Evolutionary conservation across 2,113 vertebrate species (phyloP), one percentile per base, ranked within the genome.

Genomic region (Cyprinodon tularosa): DNA sequence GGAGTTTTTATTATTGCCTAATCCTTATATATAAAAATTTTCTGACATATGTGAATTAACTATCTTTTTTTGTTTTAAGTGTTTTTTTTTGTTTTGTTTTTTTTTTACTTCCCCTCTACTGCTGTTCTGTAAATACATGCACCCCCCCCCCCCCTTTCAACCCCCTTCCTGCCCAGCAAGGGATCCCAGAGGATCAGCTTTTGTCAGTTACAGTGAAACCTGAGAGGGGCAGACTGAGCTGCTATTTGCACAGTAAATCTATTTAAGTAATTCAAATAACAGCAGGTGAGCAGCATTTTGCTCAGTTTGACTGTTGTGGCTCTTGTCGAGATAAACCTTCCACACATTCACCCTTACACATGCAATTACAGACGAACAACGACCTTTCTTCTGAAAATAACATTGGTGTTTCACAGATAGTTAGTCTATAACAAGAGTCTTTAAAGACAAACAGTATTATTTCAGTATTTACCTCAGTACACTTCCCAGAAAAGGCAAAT

Each of bases 211-310:
- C 67, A 69, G 80, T 79, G 83, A 87, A 89, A 89, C 78, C 84
- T 66, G 83, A 90, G 84, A 8, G 10, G 13, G 42, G 73, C 48
- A 62, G 50, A 62, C 12, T 20, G 72, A 65, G 45, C 69, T 61
- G 66, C 66, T 81, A 71, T 88, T 88, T 84, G 81, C 78, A 72
- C 87, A 65, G 63, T 78, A 66, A 77, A 81, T 86, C 74, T 88
- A 72, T 90, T 79, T 74, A 66, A 71, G 66, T 71, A 50, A 80
- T 81, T 80, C 61, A 81, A 39, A 45, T 75, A 77, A 80, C 45
- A 65, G 79, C 72, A 84, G 74, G 78, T 84, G 66, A 82, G 44
- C 65, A 62, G 74, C 77, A 74, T 69, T 74, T 62, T 36, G 80
- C 65, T 68, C 70, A 36, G 66, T 82, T 71, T 68, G 68, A 62